A percentile compares a stretch with the other conserved stretches of the same genome.
phyloP scores from a whole-genome alignment of 2,888 invertebrate species.

The Drosophila diplacantha region DNA sequence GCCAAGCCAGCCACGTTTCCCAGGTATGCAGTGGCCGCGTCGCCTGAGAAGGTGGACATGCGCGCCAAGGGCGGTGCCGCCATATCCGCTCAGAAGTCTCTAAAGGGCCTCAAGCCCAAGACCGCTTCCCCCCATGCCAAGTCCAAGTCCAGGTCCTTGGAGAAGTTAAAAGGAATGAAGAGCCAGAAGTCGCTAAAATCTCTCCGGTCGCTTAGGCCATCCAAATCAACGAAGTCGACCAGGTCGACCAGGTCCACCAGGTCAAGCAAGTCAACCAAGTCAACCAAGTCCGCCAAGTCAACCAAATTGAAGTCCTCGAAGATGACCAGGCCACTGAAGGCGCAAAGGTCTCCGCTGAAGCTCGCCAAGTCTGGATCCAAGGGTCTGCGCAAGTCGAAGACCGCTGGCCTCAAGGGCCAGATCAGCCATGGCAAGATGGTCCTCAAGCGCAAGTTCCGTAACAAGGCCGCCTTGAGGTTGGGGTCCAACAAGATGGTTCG shows the following conservation, averaged over 20 bases:
- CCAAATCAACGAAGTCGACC: slow-evolving; percentile 36
- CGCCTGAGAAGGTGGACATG: slow-evolving; percentile 2
- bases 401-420: slow-evolving; percentile 2
- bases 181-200: slow-evolving; percentile 41
- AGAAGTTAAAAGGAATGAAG: neutral
- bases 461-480: slow-evolving; percentile 27
- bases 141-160: neutral
- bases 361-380: slow-evolving; percentile 5
- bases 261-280: slow-evolving; percentile 1
- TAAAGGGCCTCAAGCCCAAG: slow-evolving; percentile 34
- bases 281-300: slow-evolving; percentile 21
- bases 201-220: slow-evolving; percentile 35
- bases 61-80: slow-evolving; percentile 52
- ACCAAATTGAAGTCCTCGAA: slow-evolving; percentile 21
- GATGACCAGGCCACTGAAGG: slow-evolving; percentile 6
- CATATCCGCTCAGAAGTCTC: slow-evolving; percentile 27
- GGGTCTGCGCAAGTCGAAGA: slow-evolving; percentile 2
- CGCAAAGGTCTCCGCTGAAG: neutral
- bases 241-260: slow-evolving; percentile 28
- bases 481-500: slow-evolving; percentile 37
- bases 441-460: slow-evolving; percentile 46
- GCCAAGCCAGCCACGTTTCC: slow-evolving; percentile 44
- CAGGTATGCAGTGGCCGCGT: slow-evolving; percentile 47
- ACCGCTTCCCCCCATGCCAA: slow-evolving; percentile 16
- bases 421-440: slow-evolving; percentile 50